phyloP scores from a whole-genome alignment of 2,113 vertebrate species.

The Mesocricetus auratus region DNA sequence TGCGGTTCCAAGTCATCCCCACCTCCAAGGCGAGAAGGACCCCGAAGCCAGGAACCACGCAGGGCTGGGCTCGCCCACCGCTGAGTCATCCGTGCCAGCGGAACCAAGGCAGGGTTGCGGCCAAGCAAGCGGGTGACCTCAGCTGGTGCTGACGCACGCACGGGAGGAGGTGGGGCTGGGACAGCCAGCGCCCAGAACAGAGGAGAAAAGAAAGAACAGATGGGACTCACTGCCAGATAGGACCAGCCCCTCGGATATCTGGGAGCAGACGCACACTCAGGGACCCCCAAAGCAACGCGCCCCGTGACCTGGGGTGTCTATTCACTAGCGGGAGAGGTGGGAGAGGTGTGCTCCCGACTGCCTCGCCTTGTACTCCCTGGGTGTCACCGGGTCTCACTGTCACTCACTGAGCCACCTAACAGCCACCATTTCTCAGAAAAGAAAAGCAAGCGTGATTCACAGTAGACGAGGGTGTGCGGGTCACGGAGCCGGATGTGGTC shows the following conservation, averaged over 20 bases:
- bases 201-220: not conserved
- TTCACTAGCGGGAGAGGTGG: no score
- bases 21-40: not conserved
- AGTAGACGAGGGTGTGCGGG: no score
- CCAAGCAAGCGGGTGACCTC: slow-evolving; percentile 24
- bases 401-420: not conserved
- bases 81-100: not conserved
- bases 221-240: not conserved
- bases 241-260: not conserved
- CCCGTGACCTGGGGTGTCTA: not conserved
- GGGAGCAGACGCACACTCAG: not conserved
- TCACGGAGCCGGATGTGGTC: not conserved
- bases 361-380: not conserved
- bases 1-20: not conserved
- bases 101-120: no score
- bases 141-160: not conserved
- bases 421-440: not conserved
- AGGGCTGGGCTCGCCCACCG: not conserved
- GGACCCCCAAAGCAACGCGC: not conserved
- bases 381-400: not conserved
- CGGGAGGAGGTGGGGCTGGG: not conserved
- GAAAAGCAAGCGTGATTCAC: not conserved
- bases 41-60: not conserved
- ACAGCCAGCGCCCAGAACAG: not conserved
- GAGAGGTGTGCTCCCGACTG: no score